phyloP scores from a whole-genome alignment of 2,113 vertebrate genomes.

The Lamprologus ornatipinnis region DNA sequence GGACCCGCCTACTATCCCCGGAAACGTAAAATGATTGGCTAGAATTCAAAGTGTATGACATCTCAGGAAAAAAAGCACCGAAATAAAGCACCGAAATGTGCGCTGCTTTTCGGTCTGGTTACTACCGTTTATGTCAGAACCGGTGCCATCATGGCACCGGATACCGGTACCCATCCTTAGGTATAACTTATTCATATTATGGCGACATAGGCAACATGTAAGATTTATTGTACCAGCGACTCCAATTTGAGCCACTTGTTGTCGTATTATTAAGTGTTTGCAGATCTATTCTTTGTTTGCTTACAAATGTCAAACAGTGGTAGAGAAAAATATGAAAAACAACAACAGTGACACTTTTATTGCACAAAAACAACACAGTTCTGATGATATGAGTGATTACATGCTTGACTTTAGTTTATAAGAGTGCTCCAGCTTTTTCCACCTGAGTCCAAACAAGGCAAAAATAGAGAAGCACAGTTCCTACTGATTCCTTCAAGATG shows the following conservation, averaged over 20 bases:
- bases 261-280: background rate
- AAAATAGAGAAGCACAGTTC: background rate
- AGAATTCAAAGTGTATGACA: no score
- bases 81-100: no score
- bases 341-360: background rate
- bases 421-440: background rate
- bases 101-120: no score
- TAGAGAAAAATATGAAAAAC: background rate
- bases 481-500: background rate
- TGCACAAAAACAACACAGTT: background rate
- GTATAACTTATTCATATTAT: background rate
- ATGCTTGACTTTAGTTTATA: background rate
- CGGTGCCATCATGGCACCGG: no score
- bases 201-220: background rate
- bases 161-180: no score
- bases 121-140: no score
- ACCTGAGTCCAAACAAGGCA: background rate
- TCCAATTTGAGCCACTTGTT: background rate
- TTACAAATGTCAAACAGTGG: background rate
- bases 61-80: no score
- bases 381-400: background rate
- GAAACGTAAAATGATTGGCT: no score
- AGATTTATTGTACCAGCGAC: background rate
- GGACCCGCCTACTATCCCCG: no score
- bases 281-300: background rate